Base-by-base conservation (phyloP, 2,888 invertebrate genomes). In the Nemapogon koenigi region DNA sequence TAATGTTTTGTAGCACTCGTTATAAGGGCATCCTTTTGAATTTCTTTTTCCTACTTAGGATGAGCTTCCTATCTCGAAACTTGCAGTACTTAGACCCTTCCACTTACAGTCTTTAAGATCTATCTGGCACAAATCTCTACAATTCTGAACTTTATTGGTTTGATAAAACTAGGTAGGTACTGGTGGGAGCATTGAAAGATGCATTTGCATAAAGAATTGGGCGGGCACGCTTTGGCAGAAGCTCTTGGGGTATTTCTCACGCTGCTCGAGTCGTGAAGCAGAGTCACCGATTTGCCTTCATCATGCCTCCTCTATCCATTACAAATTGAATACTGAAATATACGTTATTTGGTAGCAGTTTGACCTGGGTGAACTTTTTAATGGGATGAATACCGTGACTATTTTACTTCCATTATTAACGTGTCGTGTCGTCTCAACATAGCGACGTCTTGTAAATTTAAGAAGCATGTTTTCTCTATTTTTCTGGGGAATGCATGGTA, bases 141-240 rank as follows among this genome's bases (percentile, higher is more conserved):
- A 10, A 27, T 37, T 17, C 16, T 37, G 27, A 28, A 17, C 37
- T 17, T 16, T 37, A 37, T 28, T 10, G 28, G 51, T 53, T 56
- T 61, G 62, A 63, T 59, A 61, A 62, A 63, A 65, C 52, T 61
- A 56, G 59, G 60, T 59, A 63, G 59, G 36, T 44, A 46, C 46
- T 55, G 51, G 49, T 53, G 55, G 52, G 54, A 55, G 63, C 59
- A 57, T 62, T 58, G 54, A 55, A n/a, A 49, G 48, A 53, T 49
- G 46, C 59, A 76, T 76, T 76, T 67, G 72, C 75, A 76, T 76
- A 66, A 62, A 55, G 59, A 73, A 71, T 75, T 73, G 76, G 76
- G 65, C 59, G 62, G 63, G 67, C 76, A 76, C 76, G 76, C 67
- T 64, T 52, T 55, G 55, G 55, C 58, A 55, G 54, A 53, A 58